Evolutionary conservation across 2,888 invertebrate species (phyloP).

Genomic region (Drosophila merina): DNA sequence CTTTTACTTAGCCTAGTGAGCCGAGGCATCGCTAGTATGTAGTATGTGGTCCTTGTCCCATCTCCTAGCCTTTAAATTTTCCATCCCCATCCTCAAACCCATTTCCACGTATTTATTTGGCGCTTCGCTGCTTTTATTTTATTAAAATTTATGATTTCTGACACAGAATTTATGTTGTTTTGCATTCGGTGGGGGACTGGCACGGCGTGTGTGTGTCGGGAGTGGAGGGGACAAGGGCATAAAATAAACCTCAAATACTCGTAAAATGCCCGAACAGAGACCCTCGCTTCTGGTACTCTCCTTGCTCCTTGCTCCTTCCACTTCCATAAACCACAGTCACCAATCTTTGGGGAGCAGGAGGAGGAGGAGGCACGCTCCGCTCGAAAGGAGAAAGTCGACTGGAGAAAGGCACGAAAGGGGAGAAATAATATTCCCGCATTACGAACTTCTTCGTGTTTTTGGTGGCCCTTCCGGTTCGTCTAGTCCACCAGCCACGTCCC

Average conservation of each 20-base stretch:
- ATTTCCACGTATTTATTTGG: slow-evolving; percentile 63
- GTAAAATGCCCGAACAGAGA: slow-evolving; percentile 59
- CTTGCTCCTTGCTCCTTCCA: not conserved
- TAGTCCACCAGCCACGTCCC: slow-evolving; percentile 26
- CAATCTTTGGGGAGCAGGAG: slow-evolving; percentile 4
- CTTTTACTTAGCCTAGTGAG: slow-evolving; percentile 58
- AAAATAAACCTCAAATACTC: slow-evolving; percentile 78
- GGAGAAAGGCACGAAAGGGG: not conserved
- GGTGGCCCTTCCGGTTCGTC: slow-evolving; percentile 63
- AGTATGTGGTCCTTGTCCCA: not conserved
- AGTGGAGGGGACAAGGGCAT: slow-evolving; percentile 55
- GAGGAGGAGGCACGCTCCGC: too few species aligned
- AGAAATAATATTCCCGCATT: not conserved
- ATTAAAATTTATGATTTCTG: slow-evolving; percentile 77
- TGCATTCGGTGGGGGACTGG: slow-evolving; percentile 50
- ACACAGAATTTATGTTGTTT: slow-evolving; percentile 74
- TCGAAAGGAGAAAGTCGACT: not conserved
- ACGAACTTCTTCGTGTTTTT: slow-evolving; percentile 23
- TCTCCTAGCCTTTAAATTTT: not conserved
- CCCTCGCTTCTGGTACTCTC: slow-evolving; percentile 11
- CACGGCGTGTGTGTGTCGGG: slow-evolving; percentile 18
- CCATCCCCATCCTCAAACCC: not conserved
- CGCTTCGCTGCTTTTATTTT: slow-evolving; percentile 65
- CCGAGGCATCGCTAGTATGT: slow-evolving; percentile 1
- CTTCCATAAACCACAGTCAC: slow-evolving; percentile 8